These are phyloP conservation scores for Eleginops maclovinus DNA, from an alignment of 2,113 vertebrate genomes.

Conservation along the genomic window DNA sequence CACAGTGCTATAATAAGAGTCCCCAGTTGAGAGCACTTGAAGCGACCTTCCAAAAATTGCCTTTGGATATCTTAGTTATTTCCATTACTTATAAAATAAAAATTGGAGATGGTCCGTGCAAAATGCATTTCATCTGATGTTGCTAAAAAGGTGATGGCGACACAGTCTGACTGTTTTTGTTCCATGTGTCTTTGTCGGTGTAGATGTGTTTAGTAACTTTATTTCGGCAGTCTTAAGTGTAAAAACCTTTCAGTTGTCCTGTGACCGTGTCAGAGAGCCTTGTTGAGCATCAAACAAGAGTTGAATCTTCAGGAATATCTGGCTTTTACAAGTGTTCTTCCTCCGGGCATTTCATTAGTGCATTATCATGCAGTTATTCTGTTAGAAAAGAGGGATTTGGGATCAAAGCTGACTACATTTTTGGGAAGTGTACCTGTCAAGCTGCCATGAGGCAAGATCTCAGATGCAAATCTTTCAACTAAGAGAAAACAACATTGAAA, in stretches of 20 bases:
- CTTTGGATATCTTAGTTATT: conserved; percentile 31
- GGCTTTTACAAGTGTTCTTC: conserved; percentile 3
- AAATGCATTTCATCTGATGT: conserved; percentile 1
- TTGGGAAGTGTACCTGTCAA: conserved; percentile 19
- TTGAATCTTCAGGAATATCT: conserved; percentile 21
- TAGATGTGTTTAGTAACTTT: conserved; percentile 5
- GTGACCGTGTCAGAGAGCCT: conserved; percentile 19
- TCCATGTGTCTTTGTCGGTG: neutral
- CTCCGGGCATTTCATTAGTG: conserved; percentile 10
- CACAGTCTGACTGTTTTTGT: neutral
- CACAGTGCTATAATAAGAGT: conserved; percentile 51
- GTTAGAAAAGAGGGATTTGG: neutral
- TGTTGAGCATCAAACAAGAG: conserved; percentile 29
- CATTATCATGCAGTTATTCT: conserved; percentile 3
- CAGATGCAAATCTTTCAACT: conserved; percentile 4
- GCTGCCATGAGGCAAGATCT: neutral
- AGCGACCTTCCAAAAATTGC: conserved; percentile 34
- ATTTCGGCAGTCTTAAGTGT: conserved; percentile 7
- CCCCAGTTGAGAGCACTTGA: conserved; percentile 22
- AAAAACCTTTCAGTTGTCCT: conserved; percentile 18
- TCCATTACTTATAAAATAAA: conserved; percentile 17
- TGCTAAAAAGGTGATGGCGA: neutral
- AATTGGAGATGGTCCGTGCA: conserved; percentile 30
- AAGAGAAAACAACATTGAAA: neutral
- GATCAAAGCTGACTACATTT: neutral